Conservation (phyloP, 2,888 invertebrate species). For the Dorcus parallelipipedus region DNA sequence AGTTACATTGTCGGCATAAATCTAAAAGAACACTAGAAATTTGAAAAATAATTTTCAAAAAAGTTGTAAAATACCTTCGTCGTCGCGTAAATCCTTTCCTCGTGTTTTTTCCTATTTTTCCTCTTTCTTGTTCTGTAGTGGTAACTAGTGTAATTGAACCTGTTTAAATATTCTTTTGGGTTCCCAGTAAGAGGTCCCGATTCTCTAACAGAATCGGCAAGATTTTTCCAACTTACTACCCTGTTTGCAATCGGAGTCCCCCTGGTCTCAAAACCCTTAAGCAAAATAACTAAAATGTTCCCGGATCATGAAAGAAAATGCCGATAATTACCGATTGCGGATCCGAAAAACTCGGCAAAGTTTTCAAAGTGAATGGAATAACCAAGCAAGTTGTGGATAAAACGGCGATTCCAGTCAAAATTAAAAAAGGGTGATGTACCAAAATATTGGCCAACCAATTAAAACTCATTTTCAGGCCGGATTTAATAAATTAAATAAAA, state of each 20-base stretch:
- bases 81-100: background rate
- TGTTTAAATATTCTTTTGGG: constrained; percentile 60
- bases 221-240: constrained; percentile 80
- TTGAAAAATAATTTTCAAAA: background rate
- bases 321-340: constrained; percentile 67
- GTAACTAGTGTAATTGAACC: constrained; percentile 5
- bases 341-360: constrained; percentile 79
- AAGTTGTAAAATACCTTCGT: constrained; percentile 2
- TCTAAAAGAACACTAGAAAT: constrained; percentile 3
- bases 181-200: constrained; percentile 69
- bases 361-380: constrained; percentile 60
- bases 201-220: constrained; percentile 69
- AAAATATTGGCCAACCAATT: constrained; percentile 64
- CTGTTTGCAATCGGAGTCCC: constrained; percentile 82
- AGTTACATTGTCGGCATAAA: constrained; percentile 8
- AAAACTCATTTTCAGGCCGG: constrained; percentile 35
- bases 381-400: constrained; percentile 65
- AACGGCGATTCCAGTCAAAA: constrained; percentile 60
- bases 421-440: constrained; percentile 65
- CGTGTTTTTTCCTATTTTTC: constrained; percentile 9
- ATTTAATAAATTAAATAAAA: background rate
- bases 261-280: constrained; percentile 85
- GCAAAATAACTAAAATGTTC: constrained; percentile 2
- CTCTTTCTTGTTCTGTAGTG: background rate
- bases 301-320: background rate